These are phyloP conservation scores for Brachirus orientalis DNA, from an alignment of 2,113 vertebrate species.

Conservation along the genomic window DNA sequence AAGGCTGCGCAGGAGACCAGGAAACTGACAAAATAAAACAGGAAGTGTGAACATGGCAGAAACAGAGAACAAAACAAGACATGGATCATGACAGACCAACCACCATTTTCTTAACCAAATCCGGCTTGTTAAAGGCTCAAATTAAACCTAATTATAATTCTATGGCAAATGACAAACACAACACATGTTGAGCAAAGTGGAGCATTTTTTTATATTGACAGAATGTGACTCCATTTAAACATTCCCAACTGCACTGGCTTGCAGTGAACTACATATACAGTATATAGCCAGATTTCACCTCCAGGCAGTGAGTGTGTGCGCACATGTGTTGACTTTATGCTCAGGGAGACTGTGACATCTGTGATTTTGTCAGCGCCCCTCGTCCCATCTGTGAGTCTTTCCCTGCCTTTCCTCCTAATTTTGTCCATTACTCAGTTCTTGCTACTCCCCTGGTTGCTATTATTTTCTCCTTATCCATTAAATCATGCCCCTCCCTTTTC, in stretches of 20 bases:
- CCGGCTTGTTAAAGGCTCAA: neutral
- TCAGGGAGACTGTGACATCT: slow-evolving; percentile 70
- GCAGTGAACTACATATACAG: slow-evolving; percentile 30
- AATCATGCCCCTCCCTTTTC: slow-evolving; percentile 22
- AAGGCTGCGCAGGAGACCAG: too few species aligned
- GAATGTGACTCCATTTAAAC: too few species aligned
- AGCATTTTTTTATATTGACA: too few species aligned
- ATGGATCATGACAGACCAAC: too few species aligned
- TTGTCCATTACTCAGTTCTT: slow-evolving; percentile 15
- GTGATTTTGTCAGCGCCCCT: slow-evolving; percentile 48
- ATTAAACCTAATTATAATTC: neutral
- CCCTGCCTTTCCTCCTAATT: slow-evolving; percentile 20
- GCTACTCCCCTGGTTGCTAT: slow-evolving; percentile 1
- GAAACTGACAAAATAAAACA: too few species aligned
- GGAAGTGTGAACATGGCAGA: too few species aligned
- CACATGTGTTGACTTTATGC: slow-evolving; percentile 40
- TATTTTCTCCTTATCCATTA: slow-evolving; percentile 4
- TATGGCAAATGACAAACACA: neutral
- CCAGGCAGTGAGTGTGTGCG: slow-evolving; percentile 42
- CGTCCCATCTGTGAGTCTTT: slow-evolving; percentile 21
- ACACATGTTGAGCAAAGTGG: neutral
- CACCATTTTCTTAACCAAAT: neutral
- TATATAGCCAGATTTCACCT: slow-evolving; percentile 55
- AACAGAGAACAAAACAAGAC: too few species aligned
- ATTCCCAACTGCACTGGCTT: slow-evolving; percentile 12